Evolutionary conservation across 2,113 vertebrate species (phyloP), one percentile per base, ranked within the genome.

Genomic region (Saguinus imperator): DNA sequence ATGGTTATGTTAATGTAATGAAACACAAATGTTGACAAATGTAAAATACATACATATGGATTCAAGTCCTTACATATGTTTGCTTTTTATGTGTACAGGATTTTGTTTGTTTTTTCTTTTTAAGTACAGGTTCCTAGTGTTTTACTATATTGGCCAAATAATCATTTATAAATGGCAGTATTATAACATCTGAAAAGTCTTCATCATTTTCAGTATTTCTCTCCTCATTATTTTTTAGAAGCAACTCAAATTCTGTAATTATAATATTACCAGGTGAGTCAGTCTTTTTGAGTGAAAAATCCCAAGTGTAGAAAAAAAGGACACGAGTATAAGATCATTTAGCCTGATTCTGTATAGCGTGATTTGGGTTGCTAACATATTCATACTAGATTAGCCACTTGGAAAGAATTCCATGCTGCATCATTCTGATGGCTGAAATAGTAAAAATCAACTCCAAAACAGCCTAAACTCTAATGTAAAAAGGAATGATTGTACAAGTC

Each of bases 1-100:
- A 95, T 90, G 92, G 80, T 55, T 75, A 83, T 43, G 68, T 89
- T 96, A 55, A 20, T 96, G 18, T 91, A 89, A 97, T 86, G 92
- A 93, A 88, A 93, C 16, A 79, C 68, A 88, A 73, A 11, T 93
- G 91, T 55, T 87, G 90, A 93, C 96, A 97, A 97, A 50, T 82
- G 4, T 80, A 52, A 91, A 95, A 79, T 91, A 50, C 23, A 6
- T 35, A 18, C 14, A 66, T 11, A 83, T 35, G 73, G 8, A 94
- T 75, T 72, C 76, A 61, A 83, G 75, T 80, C 48, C 18, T 73
- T 86, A 58, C 10, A 17, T 77, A 16, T 61, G 8, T 76, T 61
- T 64, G 27, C 27, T 64, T 95, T 50, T 73, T 96, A 85, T 61
- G 55, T 25, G 1, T 79, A 82, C 20, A 82, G 50, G 23, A 66